A percentile compares a stretch with the other conserved stretches of the same genome.
Conservation (phyloP, 2,113 vertebrate genomes). For the Hippocampus zosterae region DNA sequence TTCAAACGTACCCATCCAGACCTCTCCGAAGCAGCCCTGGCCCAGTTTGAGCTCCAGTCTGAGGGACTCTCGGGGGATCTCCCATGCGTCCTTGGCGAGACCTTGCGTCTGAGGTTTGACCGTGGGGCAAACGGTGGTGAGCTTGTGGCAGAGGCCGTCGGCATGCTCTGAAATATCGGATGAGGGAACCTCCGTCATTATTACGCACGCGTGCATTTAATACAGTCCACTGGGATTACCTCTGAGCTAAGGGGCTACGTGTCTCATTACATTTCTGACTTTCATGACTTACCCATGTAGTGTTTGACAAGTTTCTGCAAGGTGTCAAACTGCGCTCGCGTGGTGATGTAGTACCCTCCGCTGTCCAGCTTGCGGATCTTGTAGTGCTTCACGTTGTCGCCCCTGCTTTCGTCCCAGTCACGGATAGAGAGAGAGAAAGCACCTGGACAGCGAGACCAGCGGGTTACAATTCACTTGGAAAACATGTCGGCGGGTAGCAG, state of each 20-base stretch:
- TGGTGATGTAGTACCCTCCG: slow-evolving; percentile 98
- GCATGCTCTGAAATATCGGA: slow-evolving; percentile 79
- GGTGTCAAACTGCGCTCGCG: slow-evolving; percentile 92
- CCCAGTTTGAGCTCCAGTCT: slow-evolving; percentile 94
- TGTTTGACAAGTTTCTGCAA: slow-evolving; percentile 96
- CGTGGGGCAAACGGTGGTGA: slow-evolving; percentile 94
- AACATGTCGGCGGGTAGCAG: background rate
- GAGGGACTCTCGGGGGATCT: slow-evolving; percentile 94
- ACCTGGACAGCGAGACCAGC: slow-evolving; percentile 66
- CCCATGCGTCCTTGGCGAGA: slow-evolving; percentile 96
- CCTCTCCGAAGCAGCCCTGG: slow-evolving; percentile 98
- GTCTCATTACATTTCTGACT: background rate
- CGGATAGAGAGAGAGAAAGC: slow-evolving; percentile 97
- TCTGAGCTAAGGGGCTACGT: background rate
- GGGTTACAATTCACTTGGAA: background rate
- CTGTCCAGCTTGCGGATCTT: slow-evolving; percentile 98
- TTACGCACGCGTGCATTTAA: slow-evolving; percentile 25
- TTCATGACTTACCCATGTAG: slow-evolving; percentile 80
- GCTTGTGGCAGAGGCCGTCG: slow-evolving; percentile 92
- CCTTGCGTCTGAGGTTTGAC: slow-evolving; percentile 99
- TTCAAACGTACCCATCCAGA: slow-evolving; percentile 93
- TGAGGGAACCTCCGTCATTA: background rate
- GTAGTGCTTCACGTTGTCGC: slow-evolving; percentile 99
- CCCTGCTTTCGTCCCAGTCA: slow-evolving; percentile 94
- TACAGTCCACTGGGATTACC: slow-evolving; percentile 28